Base-by-base conservation (phyloP, 64 coral and sea anemone genomes). In the Trachythela sp. region DNA sequence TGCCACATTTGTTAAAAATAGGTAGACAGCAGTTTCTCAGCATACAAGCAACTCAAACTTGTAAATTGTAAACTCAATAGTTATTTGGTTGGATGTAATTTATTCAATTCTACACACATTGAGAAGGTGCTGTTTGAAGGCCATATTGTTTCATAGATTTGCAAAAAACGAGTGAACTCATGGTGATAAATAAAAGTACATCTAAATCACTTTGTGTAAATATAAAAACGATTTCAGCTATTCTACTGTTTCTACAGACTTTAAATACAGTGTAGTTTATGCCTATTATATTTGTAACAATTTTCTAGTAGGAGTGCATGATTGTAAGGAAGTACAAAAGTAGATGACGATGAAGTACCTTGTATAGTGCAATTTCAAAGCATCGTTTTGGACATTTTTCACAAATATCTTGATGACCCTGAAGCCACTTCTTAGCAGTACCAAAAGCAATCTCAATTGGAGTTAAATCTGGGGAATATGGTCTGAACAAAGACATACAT, bases 391-490 rank as follows among this genome's bases (percentile, higher is more conserved):
- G 39, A 41, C 70, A 72, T 36, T 86, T 71, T 1, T 86, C 14
- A 20, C 39, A 75, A 11, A 86, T 27, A 38, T 50, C 67, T 33
- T 38, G 59, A 59, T 86, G 64, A 24, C 18, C 32, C 26, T 41
- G 20, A 35, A 86, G 30, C 84, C 84, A 86, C 14, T 39, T 33
- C 8, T 91, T 85, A 8, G 37, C 90, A 41, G 58, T 43, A 3
- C 33, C 39, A 85, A 71, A 85, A 32, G 54, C 9, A 48, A 34
- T 40, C 22, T 86, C 60, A 35, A 91, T 70, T 4, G 84, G 84
- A 86, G 70, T 86, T 10, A 91, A 34, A 45, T 86, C 90, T 43
- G 84, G 54, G 26, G 32, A 86, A 72, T 85, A 85, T n/a, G 84
- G 83, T 37, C 89, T 80, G 75, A 35, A 22, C 9, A 22, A 0